Percentiles rank a stretch among this genome's conserved stretches.
Evolutionary conservation across 2,888 invertebrate genomes (phyloP).

Genomic region (Epistrophella euchroma): DNA sequence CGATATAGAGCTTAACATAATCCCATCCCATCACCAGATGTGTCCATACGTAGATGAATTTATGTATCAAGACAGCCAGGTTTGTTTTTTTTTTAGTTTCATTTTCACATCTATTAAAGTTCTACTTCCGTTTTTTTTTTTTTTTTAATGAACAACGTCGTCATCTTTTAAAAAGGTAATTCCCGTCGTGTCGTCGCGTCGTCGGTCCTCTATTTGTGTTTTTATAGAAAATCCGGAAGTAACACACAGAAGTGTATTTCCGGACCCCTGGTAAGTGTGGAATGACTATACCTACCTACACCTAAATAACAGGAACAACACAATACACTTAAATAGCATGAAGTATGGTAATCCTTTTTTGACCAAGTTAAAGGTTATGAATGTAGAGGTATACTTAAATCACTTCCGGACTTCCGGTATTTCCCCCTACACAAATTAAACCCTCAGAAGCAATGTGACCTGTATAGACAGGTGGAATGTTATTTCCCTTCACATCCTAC

Average conservation of each 20-base stretch:
- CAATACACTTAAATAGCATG: conserved; percentile 27
- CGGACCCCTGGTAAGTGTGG: conserved; percentile 51
- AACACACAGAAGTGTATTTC: conserved; percentile 68
- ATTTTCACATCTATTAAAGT: conserved; percentile 55
- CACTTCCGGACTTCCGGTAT: conserved; percentile 82
- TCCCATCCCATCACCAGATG: conserved; percentile 70
- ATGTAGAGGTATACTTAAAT: conserved; percentile 78
- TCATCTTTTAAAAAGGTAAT: conserved; percentile 39
- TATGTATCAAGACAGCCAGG: conserved; percentile 40
- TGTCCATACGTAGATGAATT: conserved; percentile 45
- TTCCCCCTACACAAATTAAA: conserved; percentile 36
- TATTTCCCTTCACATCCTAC: conserved; percentile 37
- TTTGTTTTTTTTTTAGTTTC: background rate
- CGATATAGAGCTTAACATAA: conserved; percentile 61
- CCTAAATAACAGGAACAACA: conserved; percentile 24
- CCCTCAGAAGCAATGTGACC: conserved; percentile 30
- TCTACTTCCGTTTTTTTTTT: conserved; percentile 51
- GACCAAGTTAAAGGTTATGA: conserved; percentile 52
- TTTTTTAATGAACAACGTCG: conserved; percentile 6
- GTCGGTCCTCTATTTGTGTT: conserved; percentile 29
- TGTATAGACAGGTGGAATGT: conserved; percentile 66
- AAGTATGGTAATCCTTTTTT: conserved; percentile 79
- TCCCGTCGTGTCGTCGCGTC: conserved; percentile 16
- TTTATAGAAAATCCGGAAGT: conserved; percentile 69
- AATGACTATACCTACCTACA: conserved; percentile 16